A percentile compares a stretch with the other conserved stretches of the same genome.
These are phyloP conservation scores for Melanaphis sacchari DNA, from an alignment of 1,140 invertebrate species.

Conservation along the genomic window DNA sequence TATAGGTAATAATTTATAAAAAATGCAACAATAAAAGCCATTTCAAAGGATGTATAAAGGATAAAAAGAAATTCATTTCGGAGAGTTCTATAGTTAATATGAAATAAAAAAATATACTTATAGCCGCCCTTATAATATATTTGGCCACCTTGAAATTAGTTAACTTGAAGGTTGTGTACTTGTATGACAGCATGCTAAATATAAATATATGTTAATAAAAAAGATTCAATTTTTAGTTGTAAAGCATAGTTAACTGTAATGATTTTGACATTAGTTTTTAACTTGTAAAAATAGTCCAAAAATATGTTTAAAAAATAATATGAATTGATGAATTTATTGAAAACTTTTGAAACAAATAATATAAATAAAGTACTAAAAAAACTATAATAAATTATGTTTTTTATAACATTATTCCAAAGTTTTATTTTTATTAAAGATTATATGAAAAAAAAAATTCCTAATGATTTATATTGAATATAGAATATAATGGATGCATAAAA, in stretches of 20 bases:
- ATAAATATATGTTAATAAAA: constrained; percentile 44
- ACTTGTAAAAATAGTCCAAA: not conserved
- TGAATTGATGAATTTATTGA: not conserved
- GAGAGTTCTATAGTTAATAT: not conserved
- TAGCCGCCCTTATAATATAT: constrained; percentile 25
- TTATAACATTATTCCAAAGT: not conserved
- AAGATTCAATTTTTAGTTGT: constrained; percentile 9
- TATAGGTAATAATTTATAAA: not conserved
- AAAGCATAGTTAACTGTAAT: constrained; percentile 13
- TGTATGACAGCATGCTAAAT: constrained; percentile 45
- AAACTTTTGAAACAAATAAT: not conserved
- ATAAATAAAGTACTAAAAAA: not conserved
- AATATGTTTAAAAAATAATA: not conserved
- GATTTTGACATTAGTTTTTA: not conserved
- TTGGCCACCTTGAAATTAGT: constrained; percentile 15
- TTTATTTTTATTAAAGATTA: not conserved
- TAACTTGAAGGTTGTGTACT: constrained; percentile 30
- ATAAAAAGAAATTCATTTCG: constrained; percentile 4
- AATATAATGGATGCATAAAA: not conserved
- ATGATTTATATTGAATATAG: not conserved
- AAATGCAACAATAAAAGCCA: constrained; percentile 42
- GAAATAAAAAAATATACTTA: constrained; percentile 25
- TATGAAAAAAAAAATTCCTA: not conserved
- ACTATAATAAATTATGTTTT: not conserved
- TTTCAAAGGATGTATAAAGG: constrained; percentile 44